These are phyloP conservation scores for Luperina nickerlii DNA, from an alignment of 2,888 invertebrate genomes.

Conservation along the genomic window DNA sequence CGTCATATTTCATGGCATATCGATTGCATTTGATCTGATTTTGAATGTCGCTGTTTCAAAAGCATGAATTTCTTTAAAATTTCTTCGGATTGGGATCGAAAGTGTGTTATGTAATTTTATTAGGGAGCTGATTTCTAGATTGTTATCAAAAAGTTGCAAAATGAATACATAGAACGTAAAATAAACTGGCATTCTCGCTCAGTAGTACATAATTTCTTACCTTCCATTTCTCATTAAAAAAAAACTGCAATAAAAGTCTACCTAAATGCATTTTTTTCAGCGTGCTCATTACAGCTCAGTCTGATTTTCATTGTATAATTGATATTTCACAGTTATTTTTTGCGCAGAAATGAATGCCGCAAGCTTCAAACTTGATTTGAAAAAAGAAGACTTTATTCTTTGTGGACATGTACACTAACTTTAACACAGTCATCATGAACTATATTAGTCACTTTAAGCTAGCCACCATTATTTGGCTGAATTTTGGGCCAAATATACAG, in stretches of 20 bases:
- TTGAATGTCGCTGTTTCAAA: no score
- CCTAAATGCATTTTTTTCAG: constrained; percentile 48
- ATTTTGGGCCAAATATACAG: not conserved
- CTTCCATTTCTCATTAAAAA: not conserved
- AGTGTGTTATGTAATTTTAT: no score
- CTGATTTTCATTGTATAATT: constrained; percentile 48
- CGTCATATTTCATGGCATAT: no score
- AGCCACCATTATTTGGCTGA: no score
- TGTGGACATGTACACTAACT: not conserved
- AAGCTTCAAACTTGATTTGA: constrained; percentile 24
- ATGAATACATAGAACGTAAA: not conserved
- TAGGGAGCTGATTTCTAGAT: no score
- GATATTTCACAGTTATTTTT: constrained; percentile 43
- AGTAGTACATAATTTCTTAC: not conserved
- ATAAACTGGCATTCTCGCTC: not conserved
- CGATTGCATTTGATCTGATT: no score
- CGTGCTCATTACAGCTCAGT: constrained; percentile 47
- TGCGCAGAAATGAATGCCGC: constrained; percentile 28
- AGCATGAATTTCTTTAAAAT: no score
- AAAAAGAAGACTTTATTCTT: not conserved
- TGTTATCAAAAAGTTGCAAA: no score
- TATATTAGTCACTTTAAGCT: no score
- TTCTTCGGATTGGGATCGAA: no score
- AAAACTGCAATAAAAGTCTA: constrained; percentile 15
- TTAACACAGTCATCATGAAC: no score